Conservation (phyloP, 2,888 invertebrate species). For the Agrenia bidenticulata region DNA sequence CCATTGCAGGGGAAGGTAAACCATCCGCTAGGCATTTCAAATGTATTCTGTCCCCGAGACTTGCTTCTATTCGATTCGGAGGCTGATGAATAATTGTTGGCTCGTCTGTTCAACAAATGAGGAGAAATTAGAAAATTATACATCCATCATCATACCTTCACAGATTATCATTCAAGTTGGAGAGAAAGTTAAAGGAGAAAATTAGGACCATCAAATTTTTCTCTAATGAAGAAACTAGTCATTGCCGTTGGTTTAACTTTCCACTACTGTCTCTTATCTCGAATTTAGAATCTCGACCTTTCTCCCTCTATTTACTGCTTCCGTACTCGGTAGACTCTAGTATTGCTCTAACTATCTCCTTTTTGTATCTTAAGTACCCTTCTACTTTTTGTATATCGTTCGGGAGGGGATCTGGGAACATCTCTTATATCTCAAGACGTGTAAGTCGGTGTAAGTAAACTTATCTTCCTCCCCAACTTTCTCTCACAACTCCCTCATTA, state of each 20-base stretch:
- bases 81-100: conserved; percentile 54
- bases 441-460: not conserved
- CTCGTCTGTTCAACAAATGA: conserved; percentile 47
- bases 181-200: not conserved
- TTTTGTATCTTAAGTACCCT: too few relatives aligned
- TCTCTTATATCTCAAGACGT: too few relatives aligned
- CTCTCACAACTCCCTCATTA: conserved; percentile 9
- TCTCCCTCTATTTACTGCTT: too few relatives aligned
- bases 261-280: not conserved
- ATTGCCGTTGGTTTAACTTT: not conserved
- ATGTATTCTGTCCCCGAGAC: conserved; percentile 81
- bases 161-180: conserved; percentile 1
- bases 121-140: conserved; percentile 16
- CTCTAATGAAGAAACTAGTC: not conserved
- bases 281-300: too few relatives aligned
- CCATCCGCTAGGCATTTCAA: conserved; percentile 74
- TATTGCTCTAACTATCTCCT: too few relatives aligned
- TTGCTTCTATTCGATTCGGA: conserved; percentile 64
- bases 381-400: too few relatives aligned
- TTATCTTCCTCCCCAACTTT: conserved; percentile 1
- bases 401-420: too few relatives aligned
- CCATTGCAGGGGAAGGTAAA: conserved; percentile 52
- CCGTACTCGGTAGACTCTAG: too few relatives aligned
- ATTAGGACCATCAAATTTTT: conserved; percentile 9
- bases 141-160: not conserved